These are phyloP conservation scores for Agrypnus murinus DNA, from an alignment of 2,888 invertebrate species.

Conservation along the genomic window DNA sequence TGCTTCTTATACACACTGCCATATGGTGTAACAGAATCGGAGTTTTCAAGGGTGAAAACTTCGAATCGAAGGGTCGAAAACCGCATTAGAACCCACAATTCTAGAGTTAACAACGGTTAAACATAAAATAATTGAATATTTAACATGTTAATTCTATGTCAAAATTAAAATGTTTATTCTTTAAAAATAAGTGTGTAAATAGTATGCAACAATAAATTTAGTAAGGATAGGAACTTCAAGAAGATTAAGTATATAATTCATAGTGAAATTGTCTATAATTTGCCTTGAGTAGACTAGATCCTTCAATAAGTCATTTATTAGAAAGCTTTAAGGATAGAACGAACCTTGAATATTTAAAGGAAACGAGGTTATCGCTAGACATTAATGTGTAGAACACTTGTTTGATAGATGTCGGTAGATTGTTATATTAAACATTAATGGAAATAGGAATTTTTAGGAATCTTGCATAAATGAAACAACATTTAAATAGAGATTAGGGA, in stretches of 20 bases:
- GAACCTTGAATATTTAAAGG: constrained; percentile 1
- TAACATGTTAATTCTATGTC: too few relatives aligned
- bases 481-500: too few relatives aligned
- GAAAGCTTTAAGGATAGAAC: neutral
- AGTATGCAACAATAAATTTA: neutral
- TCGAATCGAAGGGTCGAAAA: constrained; percentile 15
- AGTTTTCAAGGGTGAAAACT: constrained; percentile 24
- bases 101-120: neutral
- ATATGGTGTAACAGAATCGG: constrained; percentile 24
- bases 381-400: neutral
- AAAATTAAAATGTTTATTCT: too few relatives aligned
- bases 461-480: too few relatives aligned
- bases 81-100: constrained; percentile 1
- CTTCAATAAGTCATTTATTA: constrained; percentile 7
- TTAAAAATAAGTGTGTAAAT: too few relatives aligned
- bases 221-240: neutral
- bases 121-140: neutral
- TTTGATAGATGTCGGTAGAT: constrained; percentile 3
- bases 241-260: constrained; percentile 7
- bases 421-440: neutral
- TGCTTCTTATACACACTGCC: constrained; percentile 20
- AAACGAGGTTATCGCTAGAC: neutral
- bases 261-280: constrained; percentile 15
- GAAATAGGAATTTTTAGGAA: too few relatives aligned
- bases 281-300: neutral